Conservation (phyloP, 2,113 vertebrate species). For the Calonectris borealis region DNA sequence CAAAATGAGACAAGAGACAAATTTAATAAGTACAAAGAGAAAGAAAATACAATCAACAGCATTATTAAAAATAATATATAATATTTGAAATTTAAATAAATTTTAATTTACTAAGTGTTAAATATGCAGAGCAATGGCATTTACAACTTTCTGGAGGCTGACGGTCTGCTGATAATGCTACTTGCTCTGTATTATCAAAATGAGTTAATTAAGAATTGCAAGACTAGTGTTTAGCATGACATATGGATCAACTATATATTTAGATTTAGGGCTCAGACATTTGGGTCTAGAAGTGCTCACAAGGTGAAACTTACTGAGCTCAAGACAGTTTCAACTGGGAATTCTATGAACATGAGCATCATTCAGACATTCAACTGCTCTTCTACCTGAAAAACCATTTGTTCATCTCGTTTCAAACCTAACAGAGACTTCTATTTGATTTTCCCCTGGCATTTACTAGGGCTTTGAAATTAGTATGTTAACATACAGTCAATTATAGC, state of each 20-base stretch:
- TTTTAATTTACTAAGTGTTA: background rate
- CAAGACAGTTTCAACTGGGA: background rate
- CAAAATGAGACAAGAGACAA: background rate
- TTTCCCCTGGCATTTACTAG: background rate
- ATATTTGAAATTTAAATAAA: background rate
- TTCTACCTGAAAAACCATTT: background rate
- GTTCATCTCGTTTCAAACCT: background rate
- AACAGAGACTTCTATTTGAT: background rate
- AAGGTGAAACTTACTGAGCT: background rate
- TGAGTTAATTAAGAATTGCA: constrained; percentile 37
- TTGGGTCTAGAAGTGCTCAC: background rate
- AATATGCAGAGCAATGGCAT: background rate
- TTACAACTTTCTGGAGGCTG: background rate
- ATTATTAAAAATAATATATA: background rate
- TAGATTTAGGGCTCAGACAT: background rate
- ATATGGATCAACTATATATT: background rate
- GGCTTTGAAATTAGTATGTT: background rate
- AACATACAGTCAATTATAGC: background rate
- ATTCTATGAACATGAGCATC: background rate
- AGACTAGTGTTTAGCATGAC: background rate
- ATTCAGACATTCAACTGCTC: background rate
- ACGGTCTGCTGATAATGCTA: background rate
- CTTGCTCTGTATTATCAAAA: constrained; percentile 32
- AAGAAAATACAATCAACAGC: background rate
- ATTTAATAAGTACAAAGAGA: background rate